Evolutionary conservation across 2,888 invertebrate species (phyloP).

Genomic region (Homarus gammarus): DNA sequence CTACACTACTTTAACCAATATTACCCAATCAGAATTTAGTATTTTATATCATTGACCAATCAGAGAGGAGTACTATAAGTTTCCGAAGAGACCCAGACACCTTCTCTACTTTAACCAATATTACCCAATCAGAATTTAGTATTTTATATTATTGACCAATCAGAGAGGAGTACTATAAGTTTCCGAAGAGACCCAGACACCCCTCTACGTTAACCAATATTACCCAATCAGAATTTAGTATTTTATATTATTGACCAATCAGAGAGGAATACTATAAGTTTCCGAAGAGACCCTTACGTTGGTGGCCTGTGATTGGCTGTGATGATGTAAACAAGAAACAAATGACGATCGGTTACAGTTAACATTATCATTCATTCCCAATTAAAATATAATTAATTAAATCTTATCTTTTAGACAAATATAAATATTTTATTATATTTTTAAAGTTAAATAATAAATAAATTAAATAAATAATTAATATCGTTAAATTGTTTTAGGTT

Average conservation of each 20-base stretch:
- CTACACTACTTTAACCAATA: too few species aligned
- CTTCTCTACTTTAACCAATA: too few species aligned
- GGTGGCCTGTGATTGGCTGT: conserved; percentile 26
- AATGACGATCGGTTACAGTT: too few species aligned
- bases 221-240: neutral
- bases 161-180: neutral
- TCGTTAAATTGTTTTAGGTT: too few species aligned
- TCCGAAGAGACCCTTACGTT: neutral
- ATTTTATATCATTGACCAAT: neutral
- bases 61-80: neutral
- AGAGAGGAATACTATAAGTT: neutral
- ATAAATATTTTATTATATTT: too few species aligned
- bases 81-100: neutral
- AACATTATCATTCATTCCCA: too few species aligned
- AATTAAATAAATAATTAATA: too few species aligned
- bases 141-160: neutral
- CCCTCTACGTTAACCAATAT: too few species aligned
- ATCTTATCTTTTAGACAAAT: too few species aligned
- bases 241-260: neutral
- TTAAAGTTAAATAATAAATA: too few species aligned
- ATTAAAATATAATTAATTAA: too few species aligned
- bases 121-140: neutral
- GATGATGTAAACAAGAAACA: conserved; percentile 34
- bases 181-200: neutral
- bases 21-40: neutral